Conservation (phyloP, 2,797 vertebrate species). For the Anguilla anguilla region DNA sequence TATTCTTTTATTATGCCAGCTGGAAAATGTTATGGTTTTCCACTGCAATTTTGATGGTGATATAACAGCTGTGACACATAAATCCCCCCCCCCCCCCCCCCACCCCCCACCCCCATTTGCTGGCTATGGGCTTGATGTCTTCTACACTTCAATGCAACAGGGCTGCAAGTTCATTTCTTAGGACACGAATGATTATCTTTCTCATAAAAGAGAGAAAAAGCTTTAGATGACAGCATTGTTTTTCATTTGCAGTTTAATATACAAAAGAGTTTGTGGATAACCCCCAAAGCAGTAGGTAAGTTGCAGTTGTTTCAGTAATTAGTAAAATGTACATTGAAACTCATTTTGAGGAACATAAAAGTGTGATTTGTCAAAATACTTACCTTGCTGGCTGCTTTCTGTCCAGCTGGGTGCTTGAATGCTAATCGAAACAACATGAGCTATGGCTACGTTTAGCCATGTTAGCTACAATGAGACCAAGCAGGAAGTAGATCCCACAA, state of each 20-base stretch:
- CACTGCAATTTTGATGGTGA: constrained; percentile 5
- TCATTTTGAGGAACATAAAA: not conserved
- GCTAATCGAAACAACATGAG: too few species aligned
- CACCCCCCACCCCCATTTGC: not conserved
- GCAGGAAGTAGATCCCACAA: too few species aligned
- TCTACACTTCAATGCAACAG: not conserved
- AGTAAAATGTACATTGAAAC: too few species aligned
- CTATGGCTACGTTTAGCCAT: too few species aligned
- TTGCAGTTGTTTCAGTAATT: not conserved
- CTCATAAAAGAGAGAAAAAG: not conserved
- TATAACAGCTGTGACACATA: not conserved
- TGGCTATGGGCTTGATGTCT: not conserved
- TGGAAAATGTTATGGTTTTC: not conserved
- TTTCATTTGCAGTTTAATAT: not conserved
- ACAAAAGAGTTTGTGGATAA: not conserved
- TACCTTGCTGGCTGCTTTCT: not conserved
- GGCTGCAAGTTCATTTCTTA: not conserved
- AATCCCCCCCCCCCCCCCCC: not conserved
- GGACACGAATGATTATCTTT: not conserved
- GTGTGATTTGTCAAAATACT: not conserved
- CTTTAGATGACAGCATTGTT: not conserved
- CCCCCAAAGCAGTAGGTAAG: not conserved
- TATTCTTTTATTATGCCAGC: not conserved
- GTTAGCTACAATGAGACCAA: too few species aligned
- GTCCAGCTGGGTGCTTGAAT: not conserved